Conservation (phyloP, 2,797 vertebrate genomes). For the Enteromius argenteus region DNA sequence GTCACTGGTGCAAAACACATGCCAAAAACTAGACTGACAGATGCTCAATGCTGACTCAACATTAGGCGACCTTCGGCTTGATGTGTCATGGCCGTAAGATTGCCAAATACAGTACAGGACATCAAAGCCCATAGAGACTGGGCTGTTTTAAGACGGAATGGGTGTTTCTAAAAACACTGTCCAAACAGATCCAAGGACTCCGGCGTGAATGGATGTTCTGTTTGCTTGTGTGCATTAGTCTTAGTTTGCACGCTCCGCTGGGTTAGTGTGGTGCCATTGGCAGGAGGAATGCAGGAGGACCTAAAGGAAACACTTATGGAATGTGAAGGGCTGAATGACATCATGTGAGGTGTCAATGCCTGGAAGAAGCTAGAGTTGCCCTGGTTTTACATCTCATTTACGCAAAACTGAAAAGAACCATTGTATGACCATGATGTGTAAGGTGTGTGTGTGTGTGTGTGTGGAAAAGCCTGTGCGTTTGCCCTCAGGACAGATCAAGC, state of each 20-base stretch:
- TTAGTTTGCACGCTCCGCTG: conserved; percentile 33
- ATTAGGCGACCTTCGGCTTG: neutral
- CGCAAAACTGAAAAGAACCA: conserved; percentile 47
- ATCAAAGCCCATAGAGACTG: conserved; percentile 9
- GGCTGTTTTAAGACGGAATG: conserved; percentile 31
- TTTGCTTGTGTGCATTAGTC: conserved; percentile 43
- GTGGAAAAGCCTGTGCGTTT: conserved; percentile 16
- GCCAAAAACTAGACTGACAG: neutral
- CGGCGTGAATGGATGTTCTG: conserved; percentile 53
- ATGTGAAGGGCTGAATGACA: conserved; percentile 58
- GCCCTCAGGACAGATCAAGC: conserved; percentile 40
- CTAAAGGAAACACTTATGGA: conserved; percentile 62
- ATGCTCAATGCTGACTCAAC: neutral
- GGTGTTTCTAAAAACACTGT: conserved; percentile 35
- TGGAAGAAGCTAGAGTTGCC: conserved; percentile 46
- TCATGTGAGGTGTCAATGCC: conserved; percentile 52
- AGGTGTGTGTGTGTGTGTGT: conserved; percentile 13
- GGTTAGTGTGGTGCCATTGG: conserved; percentile 11
- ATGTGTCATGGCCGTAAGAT: neutral
- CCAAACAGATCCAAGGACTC: conserved; percentile 42
- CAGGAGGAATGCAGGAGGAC: conserved; percentile 45
- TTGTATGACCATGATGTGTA: conserved; percentile 26
- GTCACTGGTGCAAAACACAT: neutral
- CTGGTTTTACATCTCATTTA: conserved; percentile 51
- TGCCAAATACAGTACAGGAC: conserved; percentile 1